Evolutionary conservation across 2,113 vertebrate genomes (phyloP), one percentile per base, ranked within the genome.

Genomic region (Paratilapia polleni): DNA sequence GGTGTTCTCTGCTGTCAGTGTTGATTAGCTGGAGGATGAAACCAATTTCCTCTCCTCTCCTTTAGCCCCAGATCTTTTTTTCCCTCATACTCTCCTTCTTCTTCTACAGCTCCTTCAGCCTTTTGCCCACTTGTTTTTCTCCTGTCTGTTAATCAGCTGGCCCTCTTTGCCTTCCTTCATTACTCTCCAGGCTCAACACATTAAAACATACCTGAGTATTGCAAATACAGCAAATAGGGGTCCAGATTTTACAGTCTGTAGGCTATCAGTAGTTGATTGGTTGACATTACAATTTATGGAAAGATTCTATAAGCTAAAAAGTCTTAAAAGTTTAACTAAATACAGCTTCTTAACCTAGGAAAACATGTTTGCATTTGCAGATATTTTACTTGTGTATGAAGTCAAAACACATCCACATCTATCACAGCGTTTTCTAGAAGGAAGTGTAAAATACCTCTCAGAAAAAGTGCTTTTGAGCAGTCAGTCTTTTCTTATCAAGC

Each of bases 1-100:
- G 61, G 19, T 82, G 78, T 80, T 86, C 81, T 83, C 61, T 82
- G 58, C 84, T 93, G 80, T 89, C 80, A 83, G 76, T 74, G 83
- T 76, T 90, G 85, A 92, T 93, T 84, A 88, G 66, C 57, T 43
- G 56, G 26, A 75, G 78, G 61, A 86, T 82, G 77, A 84, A 88
- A 87, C 85, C 63, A 87, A 63, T 92, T 57, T 88, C 58, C 58
- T 70, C 63, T 60, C 36, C 31, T 54, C 28, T 80, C 54, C 63
- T 76, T 56, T n/a, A 63, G 80, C 15, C 31, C 19, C 20, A 31
- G 34, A 15, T 54, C 47, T 17, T 41, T 19, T 38, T 19, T 20
- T 24, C 64, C 41, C 34, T 57, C 14, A n/a, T 60, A 49, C 59
- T 19, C 34, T 9, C 0, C 22, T 13, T 10, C 31, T 59, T 64